A percentile compares a stretch with the other conserved stretches of the same genome.
Conservation (phyloP, 1,140 invertebrate genomes). For the Eurytemora carolleeae region DNA sequence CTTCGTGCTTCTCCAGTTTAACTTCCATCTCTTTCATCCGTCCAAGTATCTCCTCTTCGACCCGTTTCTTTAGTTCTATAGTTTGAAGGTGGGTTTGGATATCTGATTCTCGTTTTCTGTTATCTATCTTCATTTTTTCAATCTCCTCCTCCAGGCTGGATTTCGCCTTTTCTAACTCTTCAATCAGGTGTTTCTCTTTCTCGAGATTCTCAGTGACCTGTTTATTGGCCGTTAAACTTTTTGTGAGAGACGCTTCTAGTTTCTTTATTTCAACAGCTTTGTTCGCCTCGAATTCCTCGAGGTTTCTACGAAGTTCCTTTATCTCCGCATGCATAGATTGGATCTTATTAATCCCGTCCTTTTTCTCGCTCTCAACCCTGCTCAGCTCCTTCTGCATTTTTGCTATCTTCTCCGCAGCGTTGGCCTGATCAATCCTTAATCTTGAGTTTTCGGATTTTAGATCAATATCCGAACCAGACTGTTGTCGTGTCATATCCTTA, state of each 20-base stretch:
- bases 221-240: slow-evolving; percentile 6
- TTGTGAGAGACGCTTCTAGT: slow-evolving; percentile 4
- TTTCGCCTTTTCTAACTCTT: slow-evolving; percentile 2
- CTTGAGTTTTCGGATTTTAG: background rate
- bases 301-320: background rate
- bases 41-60: background rate
- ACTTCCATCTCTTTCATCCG: slow-evolving; percentile 8
- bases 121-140: too few relatives aligned
- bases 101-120: background rate
- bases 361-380: background rate
- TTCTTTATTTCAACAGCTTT: slow-evolving; percentile 7
- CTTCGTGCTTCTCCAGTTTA: slow-evolving; percentile 8
- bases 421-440: background rate
- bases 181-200: background rate
- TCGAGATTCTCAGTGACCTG: background rate
- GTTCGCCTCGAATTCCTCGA: slow-evolving; percentile 1
- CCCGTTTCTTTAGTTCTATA: slow-evolving; percentile 2
- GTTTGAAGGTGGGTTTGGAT: background rate
- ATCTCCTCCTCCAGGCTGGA: background rate
- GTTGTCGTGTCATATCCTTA: too few relatives aligned
- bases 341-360: slow-evolving; percentile 3
- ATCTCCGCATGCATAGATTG: background rate
- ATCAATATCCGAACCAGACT: background rate
- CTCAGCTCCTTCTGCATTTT: slow-evolving; percentile 1
- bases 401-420: background rate